Conservation (phyloP, 1,140 invertebrate species). For the Caerostris darwini region DNA sequence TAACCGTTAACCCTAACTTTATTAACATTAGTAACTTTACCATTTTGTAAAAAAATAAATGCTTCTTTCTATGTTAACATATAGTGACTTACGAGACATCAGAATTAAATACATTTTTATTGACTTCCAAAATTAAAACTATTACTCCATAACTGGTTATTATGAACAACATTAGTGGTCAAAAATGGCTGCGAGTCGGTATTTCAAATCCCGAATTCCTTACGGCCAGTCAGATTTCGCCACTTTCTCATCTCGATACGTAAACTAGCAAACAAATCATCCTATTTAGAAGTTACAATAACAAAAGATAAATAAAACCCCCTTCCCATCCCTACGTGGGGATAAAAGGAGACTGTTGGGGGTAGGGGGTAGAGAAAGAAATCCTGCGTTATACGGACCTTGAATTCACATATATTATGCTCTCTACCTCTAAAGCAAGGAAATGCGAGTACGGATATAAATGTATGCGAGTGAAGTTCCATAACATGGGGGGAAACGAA, state of each 20-base stretch:
- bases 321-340: neutral
- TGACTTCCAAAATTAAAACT: too few species aligned
- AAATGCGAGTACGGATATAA: neutral
- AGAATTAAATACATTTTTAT: too few species aligned
- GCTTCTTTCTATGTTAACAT: too few species aligned
- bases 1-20: too few species aligned
- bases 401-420: slow-evolving; percentile 52
- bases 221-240: slow-evolving; percentile 13
- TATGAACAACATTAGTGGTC: neutral
- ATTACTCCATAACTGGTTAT: neutral
- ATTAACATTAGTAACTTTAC: too few species aligned
- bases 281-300: slow-evolving; percentile 45
- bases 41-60: too few species aligned
- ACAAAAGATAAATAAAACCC: slow-evolving; percentile 39
- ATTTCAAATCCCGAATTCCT: neutral
- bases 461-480: neutral
- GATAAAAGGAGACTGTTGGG: neutral
- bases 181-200: neutral
- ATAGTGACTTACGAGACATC: too few species aligned
- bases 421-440: neutral
- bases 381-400: slow-evolving; percentile 49
- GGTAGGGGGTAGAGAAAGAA: neutral
- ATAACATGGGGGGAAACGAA: neutral
- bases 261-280: slow-evolving; percentile 64
- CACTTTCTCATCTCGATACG: slow-evolving; percentile 44